Percentiles rank a stretch among this genome's conserved stretches.
Conservation (phyloP, 2,888 invertebrate species). For the Abrostola triplasia region DNA sequence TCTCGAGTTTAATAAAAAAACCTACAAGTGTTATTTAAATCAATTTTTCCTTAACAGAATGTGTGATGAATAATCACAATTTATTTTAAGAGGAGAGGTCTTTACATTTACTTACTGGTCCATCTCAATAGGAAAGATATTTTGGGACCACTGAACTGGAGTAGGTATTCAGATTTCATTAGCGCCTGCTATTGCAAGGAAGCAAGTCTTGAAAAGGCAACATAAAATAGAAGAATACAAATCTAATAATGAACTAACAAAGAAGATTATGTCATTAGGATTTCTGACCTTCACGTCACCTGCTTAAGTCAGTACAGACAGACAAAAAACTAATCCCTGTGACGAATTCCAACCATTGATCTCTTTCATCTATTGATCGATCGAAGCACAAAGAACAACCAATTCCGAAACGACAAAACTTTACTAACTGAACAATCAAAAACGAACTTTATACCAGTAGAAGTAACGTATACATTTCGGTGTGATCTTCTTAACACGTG, state of each 20-base stretch:
- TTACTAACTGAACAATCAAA: conserved; percentile 8
- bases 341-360: conserved; percentile 76
- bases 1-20: no score
- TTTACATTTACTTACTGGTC: no score
- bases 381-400: conserved; percentile 61
- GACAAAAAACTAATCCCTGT: conserved; percentile 67
- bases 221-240: no score
- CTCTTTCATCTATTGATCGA: conserved; percentile 79
- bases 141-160: no score
- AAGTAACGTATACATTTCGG: conserved; percentile 50
- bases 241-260: conserved; percentile 34
- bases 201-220: no score
- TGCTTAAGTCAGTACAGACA: conserved; percentile 45
- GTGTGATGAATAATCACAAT: no score
- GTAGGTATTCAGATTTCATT: background rate
- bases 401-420: conserved; percentile 38
- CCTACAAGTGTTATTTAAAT: no score
- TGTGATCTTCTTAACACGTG: conserved; percentile 68
- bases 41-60: no score
- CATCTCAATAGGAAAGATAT: no score
- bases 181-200: background rate
- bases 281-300: conserved; percentile 51
- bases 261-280: conserved; percentile 49
- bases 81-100: no score
- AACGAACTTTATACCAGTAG: conserved; percentile 28